These are phyloP conservation scores for Hermetia illucens DNA, from an alignment of 1,140 invertebrate species.

Conservation along the genomic window DNA sequence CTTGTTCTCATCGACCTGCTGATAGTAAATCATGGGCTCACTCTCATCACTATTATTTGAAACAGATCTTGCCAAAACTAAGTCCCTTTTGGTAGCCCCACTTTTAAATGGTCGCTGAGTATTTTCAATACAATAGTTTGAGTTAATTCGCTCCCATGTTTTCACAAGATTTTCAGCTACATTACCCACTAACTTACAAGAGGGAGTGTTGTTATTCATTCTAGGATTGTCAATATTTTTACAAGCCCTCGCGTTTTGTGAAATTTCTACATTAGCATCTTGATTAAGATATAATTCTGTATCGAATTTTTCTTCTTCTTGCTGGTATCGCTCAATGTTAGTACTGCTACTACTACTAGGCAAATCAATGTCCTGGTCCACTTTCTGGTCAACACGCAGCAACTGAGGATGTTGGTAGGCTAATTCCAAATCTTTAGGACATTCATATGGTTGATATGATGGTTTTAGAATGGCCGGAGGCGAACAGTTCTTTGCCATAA, in stretches of 20 bases:
- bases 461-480: slow-evolving; percentile 7
- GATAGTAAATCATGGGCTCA: slow-evolving; percentile 30
- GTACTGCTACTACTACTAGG: neutral
- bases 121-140: neutral
- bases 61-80: slow-evolving; percentile 13
- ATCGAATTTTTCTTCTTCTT: neutral
- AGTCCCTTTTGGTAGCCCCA: slow-evolving; percentile 19
- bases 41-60: slow-evolving; percentile 31
- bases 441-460: neutral
- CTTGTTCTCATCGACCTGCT: slow-evolving; percentile 29
- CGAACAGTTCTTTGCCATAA: neutral
- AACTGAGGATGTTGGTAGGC: slow-evolving; percentile 7
- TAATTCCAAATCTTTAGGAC: slow-evolving; percentile 2
- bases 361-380: neutral
- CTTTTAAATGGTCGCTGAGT: slow-evolving; percentile 18
- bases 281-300: neutral
- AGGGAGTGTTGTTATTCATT: neutral
- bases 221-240: neutral
- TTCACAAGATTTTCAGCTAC: slow-evolving; percentile 4
- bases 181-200: slow-evolving; percentile 6
- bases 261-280: neutral
- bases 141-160: slow-evolving; percentile 7
- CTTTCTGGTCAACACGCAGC: neutral
- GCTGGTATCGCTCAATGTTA: neutral
- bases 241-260: neutral